These are phyloP conservation scores for Seriola dumerili DNA, from an alignment of 2,113 vertebrate genomes.

Conservation along the genomic window DNA sequence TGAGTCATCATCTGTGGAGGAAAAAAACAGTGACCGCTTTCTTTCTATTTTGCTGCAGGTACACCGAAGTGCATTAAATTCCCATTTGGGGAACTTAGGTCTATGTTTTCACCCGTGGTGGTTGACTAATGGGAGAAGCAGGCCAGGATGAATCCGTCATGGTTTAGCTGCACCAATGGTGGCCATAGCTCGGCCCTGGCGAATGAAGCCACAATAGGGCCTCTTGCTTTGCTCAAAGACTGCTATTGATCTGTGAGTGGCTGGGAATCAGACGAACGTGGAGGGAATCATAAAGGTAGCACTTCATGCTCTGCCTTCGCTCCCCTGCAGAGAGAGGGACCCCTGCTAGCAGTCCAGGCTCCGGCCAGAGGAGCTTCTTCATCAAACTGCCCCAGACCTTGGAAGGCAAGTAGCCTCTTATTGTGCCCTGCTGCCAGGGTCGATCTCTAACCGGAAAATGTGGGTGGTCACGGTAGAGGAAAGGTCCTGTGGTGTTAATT, in stretches of 20 bases:
- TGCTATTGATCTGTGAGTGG: slow-evolving; percentile 77
- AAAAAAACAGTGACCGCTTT: slow-evolving; percentile 49
- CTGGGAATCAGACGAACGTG: slow-evolving; percentile 72
- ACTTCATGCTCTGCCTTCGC: slow-evolving; percentile 5
- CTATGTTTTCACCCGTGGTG: slow-evolving; percentile 70
- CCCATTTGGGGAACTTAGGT: slow-evolving; percentile 68
- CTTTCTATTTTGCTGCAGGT: slow-evolving; percentile 75
- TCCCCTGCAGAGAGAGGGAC: slow-evolving; percentile 29
- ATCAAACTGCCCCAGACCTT: not conserved
- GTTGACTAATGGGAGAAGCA: slow-evolving; percentile 70
- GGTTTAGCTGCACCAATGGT: slow-evolving; percentile 63
- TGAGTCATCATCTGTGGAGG: slow-evolving; percentile 66
- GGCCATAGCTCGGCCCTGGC: slow-evolving; percentile 27
- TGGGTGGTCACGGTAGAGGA: not conserved
- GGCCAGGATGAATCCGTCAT: slow-evolving; percentile 67
- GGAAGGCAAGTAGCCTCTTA: not conserved
- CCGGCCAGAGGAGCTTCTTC: slow-evolving; percentile 23
- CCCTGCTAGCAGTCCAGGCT: slow-evolving; percentile 31
- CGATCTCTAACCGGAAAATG: not conserved
- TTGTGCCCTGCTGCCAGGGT: slow-evolving; percentile 9
- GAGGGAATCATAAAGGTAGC: slow-evolving; percentile 64
- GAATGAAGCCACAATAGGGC: slow-evolving; percentile 61
- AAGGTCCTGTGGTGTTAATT: not conserved
- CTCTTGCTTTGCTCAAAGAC: slow-evolving; percentile 72
- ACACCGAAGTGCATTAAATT: slow-evolving; percentile 76